Evolutionary conservation across 2,797 vertebrate genomes (phyloP), one percentile per base, ranked within the genome.

Genomic region (Calcarius lapponicus): DNA sequence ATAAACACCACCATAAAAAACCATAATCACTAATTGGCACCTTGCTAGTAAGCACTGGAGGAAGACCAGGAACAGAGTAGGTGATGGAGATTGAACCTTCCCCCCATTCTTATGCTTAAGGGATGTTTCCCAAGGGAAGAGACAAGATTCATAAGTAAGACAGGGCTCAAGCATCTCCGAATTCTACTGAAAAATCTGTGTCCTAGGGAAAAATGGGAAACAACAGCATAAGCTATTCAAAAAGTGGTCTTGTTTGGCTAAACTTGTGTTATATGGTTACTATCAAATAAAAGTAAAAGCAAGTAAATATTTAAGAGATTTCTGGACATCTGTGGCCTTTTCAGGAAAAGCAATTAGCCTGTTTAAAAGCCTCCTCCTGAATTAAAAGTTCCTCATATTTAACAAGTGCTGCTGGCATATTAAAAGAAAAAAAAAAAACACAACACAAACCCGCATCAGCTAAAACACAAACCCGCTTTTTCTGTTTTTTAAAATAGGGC

Each of bases 1-100:
- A 81, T 91, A 96, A 92, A 86, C 58, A 81, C 42, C 26, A 62
- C 43, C 31, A 75, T 89, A 57, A 91, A 92, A 75, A 73, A 80
- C 22, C 6, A 29, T 17, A 53, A 76, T 69, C 43, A 17, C 81
- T 92, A 95, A 92, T 81, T 86, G 93, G 40, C 70, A 91, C 65
- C 91, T 95, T 42, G 22, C 56, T 84, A 73, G 43, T 57, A 86
- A 90, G 65, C 6, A 9, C 0, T 2, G 16, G 16, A 88, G 48
- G 85, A 90, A 57, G n/a, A 67, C 73, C 61, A 66, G 62, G 25
- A 78, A 85, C 31, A 4, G 8, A 72, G 36, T 10, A 72, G n/a
- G 32, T 74, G 56, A 69, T 38, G 31, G 61, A 69, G 47, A 80
- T 0, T 51, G 43, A 89, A 88, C 34, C 61, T 80, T 72, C 38